A percentile compares a stretch with the other conserved stretches of the same genome.
phyloP scores from a whole-genome alignment of 2,888 invertebrate species.

The Drosophila pseudotalamancana region DNA sequence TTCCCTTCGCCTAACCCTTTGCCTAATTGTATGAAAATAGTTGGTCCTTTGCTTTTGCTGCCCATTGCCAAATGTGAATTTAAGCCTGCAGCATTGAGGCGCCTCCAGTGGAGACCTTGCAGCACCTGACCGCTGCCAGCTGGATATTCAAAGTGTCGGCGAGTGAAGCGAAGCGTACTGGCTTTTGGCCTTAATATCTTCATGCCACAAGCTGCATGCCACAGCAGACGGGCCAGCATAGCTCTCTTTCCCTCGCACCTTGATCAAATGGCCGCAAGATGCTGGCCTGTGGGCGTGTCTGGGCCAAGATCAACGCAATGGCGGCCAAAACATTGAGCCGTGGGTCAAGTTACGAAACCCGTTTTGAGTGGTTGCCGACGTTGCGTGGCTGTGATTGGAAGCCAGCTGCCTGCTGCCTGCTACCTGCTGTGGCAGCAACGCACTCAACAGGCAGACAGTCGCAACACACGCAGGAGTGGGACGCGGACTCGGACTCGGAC shows the following conservation, averaged over 20 bases:
- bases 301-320: slow-evolving; percentile 36
- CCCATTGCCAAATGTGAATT: slow-evolving; percentile 45
- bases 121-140: slow-evolving; percentile 33
- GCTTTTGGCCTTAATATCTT: slow-evolving; percentile 18
- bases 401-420: slow-evolving; percentile 18
- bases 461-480: too few relatives aligned
- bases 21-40: slow-evolving; percentile 78
- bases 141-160: slow-evolving; percentile 43
- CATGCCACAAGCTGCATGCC: neutral
- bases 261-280: slow-evolving; percentile 24
- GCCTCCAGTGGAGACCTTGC: neutral
- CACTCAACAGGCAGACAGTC: slow-evolving; percentile 12
- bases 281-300: slow-evolving; percentile 30
- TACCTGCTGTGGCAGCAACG: neutral
- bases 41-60: slow-evolving; percentile 56
- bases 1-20: slow-evolving; percentile 11
- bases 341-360: slow-evolving; percentile 66
- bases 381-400: slow-evolving; percentile 66
- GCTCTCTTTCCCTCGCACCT: neutral
- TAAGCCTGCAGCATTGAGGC: slow-evolving; percentile 35
- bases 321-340: slow-evolving; percentile 34
- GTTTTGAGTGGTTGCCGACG: slow-evolving; percentile 52
- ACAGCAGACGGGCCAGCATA: too few relatives aligned
- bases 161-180: slow-evolving; percentile 54
- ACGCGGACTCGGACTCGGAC: neutral